Conservation (phyloP, 2,888 invertebrate genomes). For the Hipparchia sbordonii region DNA sequence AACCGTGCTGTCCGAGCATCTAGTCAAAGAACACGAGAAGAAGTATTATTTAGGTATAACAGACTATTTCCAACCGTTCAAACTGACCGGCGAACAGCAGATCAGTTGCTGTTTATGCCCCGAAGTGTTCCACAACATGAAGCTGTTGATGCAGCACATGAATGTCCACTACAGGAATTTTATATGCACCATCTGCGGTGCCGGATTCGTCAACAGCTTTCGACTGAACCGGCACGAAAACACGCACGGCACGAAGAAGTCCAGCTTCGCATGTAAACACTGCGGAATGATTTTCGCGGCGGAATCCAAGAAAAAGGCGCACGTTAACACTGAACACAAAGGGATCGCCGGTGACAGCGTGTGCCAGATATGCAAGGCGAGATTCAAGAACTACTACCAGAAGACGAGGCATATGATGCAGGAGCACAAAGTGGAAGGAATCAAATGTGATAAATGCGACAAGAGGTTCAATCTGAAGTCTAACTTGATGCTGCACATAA, state of each 20-base stretch:
- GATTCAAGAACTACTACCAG: slow-evolving; percentile 76
- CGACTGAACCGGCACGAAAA: slow-evolving; percentile 69
- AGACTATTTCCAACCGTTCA: slow-evolving; percentile 71
- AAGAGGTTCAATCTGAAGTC: slow-evolving; percentile 75
- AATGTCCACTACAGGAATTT: slow-evolving; percentile 73
- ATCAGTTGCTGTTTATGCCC: slow-evolving; percentile 70
- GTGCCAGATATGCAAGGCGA: slow-evolving; percentile 73
- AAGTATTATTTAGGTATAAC: slow-evolving; percentile 65
- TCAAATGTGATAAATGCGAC: slow-evolving; percentile 72
- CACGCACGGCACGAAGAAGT: slow-evolving; percentile 70
- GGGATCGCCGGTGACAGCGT: slow-evolving; percentile 74
- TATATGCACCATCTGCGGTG: slow-evolving; percentile 73
- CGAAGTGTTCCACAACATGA: slow-evolving; percentile 72
- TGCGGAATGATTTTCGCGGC: slow-evolving; percentile 69
- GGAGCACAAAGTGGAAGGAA: slow-evolving; percentile 70
- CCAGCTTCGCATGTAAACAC: slow-evolving; percentile 65
- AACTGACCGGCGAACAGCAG: slow-evolving; percentile 63
- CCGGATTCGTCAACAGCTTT: slow-evolving; percentile 72
- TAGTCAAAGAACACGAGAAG: slow-evolving; percentile 65
- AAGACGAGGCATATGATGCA: slow-evolving; percentile 75
- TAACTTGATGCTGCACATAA: slow-evolving; percentile 68
- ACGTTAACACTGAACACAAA: slow-evolving; percentile 71
- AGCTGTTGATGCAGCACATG: slow-evolving; percentile 74
- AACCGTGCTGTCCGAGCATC: slow-evolving; percentile 59
- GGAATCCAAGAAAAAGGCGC: slow-evolving; percentile 71